These are phyloP conservation scores for Syrphus vitripennis DNA, from an alignment of 2,888 invertebrate genomes.

Conservation along the genomic window DNA sequence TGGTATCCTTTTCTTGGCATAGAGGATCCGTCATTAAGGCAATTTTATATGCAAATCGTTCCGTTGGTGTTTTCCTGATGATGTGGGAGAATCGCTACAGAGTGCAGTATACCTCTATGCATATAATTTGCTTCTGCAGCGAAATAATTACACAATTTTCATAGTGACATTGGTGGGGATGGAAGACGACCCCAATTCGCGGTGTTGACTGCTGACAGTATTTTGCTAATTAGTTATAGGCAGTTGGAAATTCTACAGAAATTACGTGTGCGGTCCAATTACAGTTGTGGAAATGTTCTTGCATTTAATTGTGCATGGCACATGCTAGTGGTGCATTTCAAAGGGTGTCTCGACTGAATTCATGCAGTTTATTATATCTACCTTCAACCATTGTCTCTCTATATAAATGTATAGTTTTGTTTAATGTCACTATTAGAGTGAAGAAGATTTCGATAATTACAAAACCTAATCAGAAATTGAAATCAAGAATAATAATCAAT, in stretches of 20 bases:
- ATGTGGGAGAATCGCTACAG: slow-evolving; percentile 7
- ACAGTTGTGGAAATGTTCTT: slow-evolving; percentile 42
- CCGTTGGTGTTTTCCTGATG: neutral
- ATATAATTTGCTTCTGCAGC: neutral
- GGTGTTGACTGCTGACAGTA: slow-evolving; percentile 54
- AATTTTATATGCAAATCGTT: slow-evolving; percentile 44
- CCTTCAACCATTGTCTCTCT: neutral
- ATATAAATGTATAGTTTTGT: neutral
- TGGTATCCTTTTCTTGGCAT: slow-evolving; percentile 36
- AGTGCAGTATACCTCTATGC: neutral
- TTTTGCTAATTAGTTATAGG: slow-evolving; percentile 68
- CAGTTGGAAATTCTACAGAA: slow-evolving; percentile 60
- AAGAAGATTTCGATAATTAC: slow-evolving; percentile 17
- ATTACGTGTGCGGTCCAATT: slow-evolving; percentile 68
- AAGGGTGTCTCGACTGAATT: slow-evolving; percentile 29
- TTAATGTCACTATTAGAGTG: slow-evolving; percentile 28
- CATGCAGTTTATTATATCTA: slow-evolving; percentile 23
- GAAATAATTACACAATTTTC: slow-evolving; percentile 57
- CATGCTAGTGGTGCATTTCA: slow-evolving; percentile 42
- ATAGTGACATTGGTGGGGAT: slow-evolving; percentile 3
- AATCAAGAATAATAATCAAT: slow-evolving; percentile 22
- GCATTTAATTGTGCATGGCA: slow-evolving; percentile 54
- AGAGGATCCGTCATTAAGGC: slow-evolving; percentile 55
- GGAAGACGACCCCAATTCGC: slow-evolving; percentile 10
- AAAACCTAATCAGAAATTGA: slow-evolving; percentile 30